Conservation (phyloP, 2,888 invertebrate species). For the Orchesella flavescens region DNA sequence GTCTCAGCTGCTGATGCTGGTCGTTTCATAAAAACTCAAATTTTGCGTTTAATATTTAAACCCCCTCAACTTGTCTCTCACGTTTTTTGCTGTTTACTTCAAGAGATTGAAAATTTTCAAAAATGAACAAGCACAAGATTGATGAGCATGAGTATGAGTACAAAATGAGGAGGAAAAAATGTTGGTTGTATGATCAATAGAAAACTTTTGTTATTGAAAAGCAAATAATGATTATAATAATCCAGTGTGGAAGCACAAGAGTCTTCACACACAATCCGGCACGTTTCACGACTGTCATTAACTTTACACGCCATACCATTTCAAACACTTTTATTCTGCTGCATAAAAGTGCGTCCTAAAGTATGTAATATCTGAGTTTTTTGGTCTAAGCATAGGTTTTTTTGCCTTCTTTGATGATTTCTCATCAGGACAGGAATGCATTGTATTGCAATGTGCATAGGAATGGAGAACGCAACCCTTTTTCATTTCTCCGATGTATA, state of each 20-base stretch:
- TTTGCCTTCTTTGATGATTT: too few relatives aligned
- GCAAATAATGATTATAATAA: constrained; percentile 29
- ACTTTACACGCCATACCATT: constrained; percentile 1
- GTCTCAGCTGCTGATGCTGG: constrained; percentile 5
- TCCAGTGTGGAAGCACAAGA: constrained; percentile 9
- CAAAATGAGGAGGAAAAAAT: not conserved
- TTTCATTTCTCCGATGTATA: too few relatives aligned
- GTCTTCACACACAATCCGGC: constrained; percentile 15
- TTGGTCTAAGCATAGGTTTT: too few relatives aligned
- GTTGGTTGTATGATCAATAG: not conserved
- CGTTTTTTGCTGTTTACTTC: not conserved
- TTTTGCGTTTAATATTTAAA: not conserved
- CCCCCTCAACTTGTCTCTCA: not conserved
- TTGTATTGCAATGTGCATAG: too few relatives aligned
- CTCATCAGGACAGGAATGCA: too few relatives aligned
- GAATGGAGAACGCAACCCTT: too few relatives aligned
- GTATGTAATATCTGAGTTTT: too few relatives aligned
- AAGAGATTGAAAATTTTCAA: not conserved
- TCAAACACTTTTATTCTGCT: not conserved
- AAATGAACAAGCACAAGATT: constrained; percentile 13
- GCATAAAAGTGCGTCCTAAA: too few relatives aligned
- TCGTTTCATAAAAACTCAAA: not conserved
- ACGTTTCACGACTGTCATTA: constrained; percentile 38
- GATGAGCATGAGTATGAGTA: constrained; percentile 32
- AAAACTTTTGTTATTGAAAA: constrained; percentile 35